Evolutionary conservation across 2,888 invertebrate genomes (phyloP).

Genomic region (Mystacides longicornis): DNA sequence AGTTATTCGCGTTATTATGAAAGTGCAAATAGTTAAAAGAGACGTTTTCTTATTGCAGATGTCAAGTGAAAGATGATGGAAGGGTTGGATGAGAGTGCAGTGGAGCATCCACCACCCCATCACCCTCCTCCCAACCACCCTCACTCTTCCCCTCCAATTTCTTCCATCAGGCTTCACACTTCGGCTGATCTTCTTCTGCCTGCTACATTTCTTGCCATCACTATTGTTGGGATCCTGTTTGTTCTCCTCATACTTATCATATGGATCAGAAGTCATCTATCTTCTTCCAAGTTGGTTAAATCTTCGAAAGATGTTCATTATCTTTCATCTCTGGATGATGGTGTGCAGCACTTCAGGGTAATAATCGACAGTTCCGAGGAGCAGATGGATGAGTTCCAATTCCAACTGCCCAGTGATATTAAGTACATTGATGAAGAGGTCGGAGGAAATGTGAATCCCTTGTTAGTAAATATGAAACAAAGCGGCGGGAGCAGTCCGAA

Average conservation of each 20-base stretch:
- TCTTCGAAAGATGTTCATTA: slow-evolving; percentile 1
- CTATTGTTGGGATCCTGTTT: slow-evolving; percentile 23
- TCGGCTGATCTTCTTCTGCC: slow-evolving; percentile 23
- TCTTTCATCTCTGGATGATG: slow-evolving; percentile 9
- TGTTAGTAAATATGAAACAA: slow-evolving; percentile 20
- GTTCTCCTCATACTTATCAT: slow-evolving; percentile 26
- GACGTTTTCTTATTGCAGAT: background rate
- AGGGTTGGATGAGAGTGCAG: slow-evolving; percentile 17
- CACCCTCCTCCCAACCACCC: slow-evolving; percentile 5
- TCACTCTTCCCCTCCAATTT: slow-evolving; percentile 14
- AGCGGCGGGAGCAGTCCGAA: slow-evolving; percentile 24
- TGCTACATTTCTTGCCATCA: slow-evolving; percentile 25
- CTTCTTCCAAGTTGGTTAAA: slow-evolving; percentile 11
- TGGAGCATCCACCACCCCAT: slow-evolving; percentile 13
- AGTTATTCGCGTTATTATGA: too few species aligned
- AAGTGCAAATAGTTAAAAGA: background rate
- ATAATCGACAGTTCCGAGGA: slow-evolving; percentile 10
- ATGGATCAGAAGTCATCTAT: slow-evolving; percentile 24
- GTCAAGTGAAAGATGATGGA: slow-evolving; percentile 17
- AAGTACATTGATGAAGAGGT: slow-evolving; percentile 21
- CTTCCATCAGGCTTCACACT: slow-evolving; percentile 15
- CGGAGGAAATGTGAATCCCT: slow-evolving; percentile 17
- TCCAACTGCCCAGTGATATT: slow-evolving; percentile 22
- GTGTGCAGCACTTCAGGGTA: slow-evolving; percentile 11
- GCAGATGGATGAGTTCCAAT: slow-evolving; percentile 20